phyloP scores from a whole-genome alignment of 1,140 invertebrate species.

The Manduca sexta region DNA sequence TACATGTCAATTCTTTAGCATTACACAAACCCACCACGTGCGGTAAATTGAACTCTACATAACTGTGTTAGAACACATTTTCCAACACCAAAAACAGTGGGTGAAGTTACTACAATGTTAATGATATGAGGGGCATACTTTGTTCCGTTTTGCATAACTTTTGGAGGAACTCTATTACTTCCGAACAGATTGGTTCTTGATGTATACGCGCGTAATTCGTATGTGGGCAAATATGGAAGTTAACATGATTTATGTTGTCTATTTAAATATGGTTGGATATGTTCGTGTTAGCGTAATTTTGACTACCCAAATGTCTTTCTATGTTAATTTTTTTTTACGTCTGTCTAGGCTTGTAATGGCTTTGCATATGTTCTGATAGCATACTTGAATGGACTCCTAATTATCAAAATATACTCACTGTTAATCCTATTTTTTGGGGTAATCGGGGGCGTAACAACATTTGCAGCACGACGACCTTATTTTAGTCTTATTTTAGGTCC shows the following conservation, averaged over 20 bases:
- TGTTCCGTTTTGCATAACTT: constrained; percentile 62
- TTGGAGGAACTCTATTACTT: constrained; percentile 11
- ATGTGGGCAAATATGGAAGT: neutral
- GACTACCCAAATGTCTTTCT: neutral
- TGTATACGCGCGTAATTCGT: neutral
- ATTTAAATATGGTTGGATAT: constrained; percentile 5
- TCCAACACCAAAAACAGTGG: neutral
- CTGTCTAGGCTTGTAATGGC: neutral
- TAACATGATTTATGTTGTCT: neutral
- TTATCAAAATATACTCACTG: too few relatives aligned
- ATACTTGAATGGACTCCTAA: too few relatives aligned
- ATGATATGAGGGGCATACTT: constrained; percentile 57
- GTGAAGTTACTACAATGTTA: constrained; percentile 41
- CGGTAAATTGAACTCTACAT: constrained; percentile 23
- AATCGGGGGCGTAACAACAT: too few relatives aligned
- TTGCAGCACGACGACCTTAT: too few relatives aligned
- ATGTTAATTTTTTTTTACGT: neutral
- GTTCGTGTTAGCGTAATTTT: constrained; percentile 9
- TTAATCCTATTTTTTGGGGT: too few relatives aligned
- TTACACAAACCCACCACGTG: constrained; percentile 24
- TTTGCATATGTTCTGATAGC: too few relatives aligned
- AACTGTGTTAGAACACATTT: constrained; percentile 10
- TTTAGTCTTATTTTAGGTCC: too few relatives aligned
- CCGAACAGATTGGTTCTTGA: constrained; percentile 1
- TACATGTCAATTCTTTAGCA: constrained; percentile 71